phyloP scores from a whole-genome alignment of 2,888 invertebrate species.

The Biston betularia region DNA sequence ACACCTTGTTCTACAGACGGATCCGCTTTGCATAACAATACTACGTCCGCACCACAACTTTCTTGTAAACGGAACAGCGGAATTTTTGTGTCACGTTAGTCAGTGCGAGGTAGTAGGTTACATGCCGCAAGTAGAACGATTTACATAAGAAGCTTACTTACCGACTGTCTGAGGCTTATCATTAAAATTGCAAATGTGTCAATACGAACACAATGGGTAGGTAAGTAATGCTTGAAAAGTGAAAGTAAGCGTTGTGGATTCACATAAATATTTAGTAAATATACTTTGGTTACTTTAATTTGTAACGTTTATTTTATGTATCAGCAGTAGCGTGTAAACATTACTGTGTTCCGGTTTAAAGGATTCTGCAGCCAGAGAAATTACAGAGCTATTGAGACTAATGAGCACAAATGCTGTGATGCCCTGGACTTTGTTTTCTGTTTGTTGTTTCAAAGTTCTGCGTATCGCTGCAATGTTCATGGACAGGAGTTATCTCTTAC shows the following conservation, averaged over 20 bases:
- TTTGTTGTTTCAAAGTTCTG: no score
- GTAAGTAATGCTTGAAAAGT: slow-evolving; percentile 26
- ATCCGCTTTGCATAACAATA: slow-evolving; percentile 79
- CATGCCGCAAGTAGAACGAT: slow-evolving; percentile 55
- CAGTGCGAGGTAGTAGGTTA: slow-evolving; percentile 51
- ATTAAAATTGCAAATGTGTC: slow-evolving; percentile 51
- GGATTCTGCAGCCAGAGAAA: no score
- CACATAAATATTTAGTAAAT: no score
- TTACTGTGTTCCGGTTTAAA: no score
- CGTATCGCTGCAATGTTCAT: no score
- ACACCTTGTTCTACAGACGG: slow-evolving; percentile 38
- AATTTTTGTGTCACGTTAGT: slow-evolving; percentile 71
- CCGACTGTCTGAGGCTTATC: slow-evolving; percentile 47
- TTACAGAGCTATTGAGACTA: no score
- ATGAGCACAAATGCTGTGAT: no score
- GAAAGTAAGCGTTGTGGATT: slow-evolving; percentile 38
- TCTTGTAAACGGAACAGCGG: slow-evolving; percentile 66
- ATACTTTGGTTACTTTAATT: no score
- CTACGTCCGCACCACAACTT: slow-evolving; percentile 56
- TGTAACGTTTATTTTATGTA: no score
- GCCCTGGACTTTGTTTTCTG: no score
- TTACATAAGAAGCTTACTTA: slow-evolving; percentile 67
- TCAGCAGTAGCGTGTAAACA: no score
- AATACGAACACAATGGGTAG: slow-evolving; percentile 42
- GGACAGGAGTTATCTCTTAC: no score